Base-by-base conservation (phyloP, 2,797 vertebrate species). In the Eulemur rubriventer region DNA sequence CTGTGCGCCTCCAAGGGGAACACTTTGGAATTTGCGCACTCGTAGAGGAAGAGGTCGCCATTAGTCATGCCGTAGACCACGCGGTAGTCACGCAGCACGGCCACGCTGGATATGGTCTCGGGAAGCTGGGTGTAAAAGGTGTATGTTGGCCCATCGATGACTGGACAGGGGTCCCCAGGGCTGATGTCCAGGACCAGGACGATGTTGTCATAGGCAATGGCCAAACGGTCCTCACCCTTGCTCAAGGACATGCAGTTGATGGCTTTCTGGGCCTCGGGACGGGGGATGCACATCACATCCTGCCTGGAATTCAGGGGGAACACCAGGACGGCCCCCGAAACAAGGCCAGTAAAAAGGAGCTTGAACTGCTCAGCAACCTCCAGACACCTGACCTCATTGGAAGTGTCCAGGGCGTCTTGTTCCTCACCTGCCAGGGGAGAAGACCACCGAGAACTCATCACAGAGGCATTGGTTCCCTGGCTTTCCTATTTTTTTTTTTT, bases 211-310 rank as follows among this genome's bases (percentile, higher is more conserved):
- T 99, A 99, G 2, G 99, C 99, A 28, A 97, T 96, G 0, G 97
- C 99, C 89, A 99, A 4, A 57, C 95, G 98, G 57, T 98, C 98
- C 97, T 99, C 99, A 0, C 87, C 83, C 81, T 98, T 94, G 93
- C 98, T 98, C 72, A 98, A 30, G 1, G 98, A 98, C 93, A 98
- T 96, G 95, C 98, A 93, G 2, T 96, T 98, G 84, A 99, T 96
- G 2, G 97, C 67, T 50, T 98, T 98, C 14, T 97, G 98, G 94
- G 98, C 98, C 97, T 99, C 98, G 0, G 99, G 99, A 0, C 99
- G 99, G 2, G 99, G 99, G 79, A 99, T 98, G 95, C 98, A 98
- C 26, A 99, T 96, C 0, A 98, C 99, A 4, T 99, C 99, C 89
- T 98, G 98, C 50, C 97, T 98, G 38, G 98, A 98, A 0, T 97